phyloP scores from a whole-genome alignment of 2,888 invertebrate genomes.

The Pseudanteris insignis region DNA sequence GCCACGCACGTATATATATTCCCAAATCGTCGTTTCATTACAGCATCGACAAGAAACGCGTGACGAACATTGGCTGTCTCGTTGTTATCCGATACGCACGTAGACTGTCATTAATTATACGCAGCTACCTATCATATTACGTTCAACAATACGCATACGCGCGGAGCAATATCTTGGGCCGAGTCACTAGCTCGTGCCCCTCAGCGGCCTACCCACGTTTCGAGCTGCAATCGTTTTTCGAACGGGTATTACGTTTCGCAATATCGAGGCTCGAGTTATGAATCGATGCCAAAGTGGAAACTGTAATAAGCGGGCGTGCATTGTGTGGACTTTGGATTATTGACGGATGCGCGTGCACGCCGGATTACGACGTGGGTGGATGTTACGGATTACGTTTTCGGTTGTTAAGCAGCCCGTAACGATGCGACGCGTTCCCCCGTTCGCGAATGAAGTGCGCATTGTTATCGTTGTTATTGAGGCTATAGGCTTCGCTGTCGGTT shows the following conservation, averaged over 20 bases:
- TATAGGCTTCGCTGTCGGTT: conserved; percentile 20
- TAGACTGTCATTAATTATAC: conserved; percentile 40
- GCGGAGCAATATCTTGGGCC: conserved; percentile 11
- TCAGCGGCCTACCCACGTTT: conserved; percentile 9
- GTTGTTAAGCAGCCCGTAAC: conserved; percentile 55
- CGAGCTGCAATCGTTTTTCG: conserved; percentile 29
- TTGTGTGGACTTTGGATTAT: conserved; percentile 41
- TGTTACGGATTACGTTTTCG: conserved; percentile 51
- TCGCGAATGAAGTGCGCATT: conserved; percentile 38
- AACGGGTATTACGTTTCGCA: conserved; percentile 35
- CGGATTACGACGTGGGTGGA: conserved; percentile 51
- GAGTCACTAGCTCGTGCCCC: not conserved
- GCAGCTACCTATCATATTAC: conserved; percentile 38
- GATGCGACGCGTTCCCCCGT: conserved; percentile 26
- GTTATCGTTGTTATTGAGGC: conserved; percentile 35
- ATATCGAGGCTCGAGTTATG: conserved; percentile 31
- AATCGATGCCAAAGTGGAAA: conserved; percentile 35
- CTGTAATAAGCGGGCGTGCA: conserved; percentile 40
- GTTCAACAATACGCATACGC: conserved; percentile 28
- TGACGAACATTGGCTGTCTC: conserved; percentile 28
- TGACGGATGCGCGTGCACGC: conserved; percentile 42
- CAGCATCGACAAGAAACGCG: conserved; percentile 36
- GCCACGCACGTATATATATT: conserved; percentile 32
- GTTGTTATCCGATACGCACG: conserved; percentile 26
- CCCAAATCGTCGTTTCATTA: conserved; percentile 41